Percentiles rank a stretch among this genome's conserved stretches.
Conservation (phyloP, 2,797 vertebrate species). For the Takifugu ocellatus region DNA sequence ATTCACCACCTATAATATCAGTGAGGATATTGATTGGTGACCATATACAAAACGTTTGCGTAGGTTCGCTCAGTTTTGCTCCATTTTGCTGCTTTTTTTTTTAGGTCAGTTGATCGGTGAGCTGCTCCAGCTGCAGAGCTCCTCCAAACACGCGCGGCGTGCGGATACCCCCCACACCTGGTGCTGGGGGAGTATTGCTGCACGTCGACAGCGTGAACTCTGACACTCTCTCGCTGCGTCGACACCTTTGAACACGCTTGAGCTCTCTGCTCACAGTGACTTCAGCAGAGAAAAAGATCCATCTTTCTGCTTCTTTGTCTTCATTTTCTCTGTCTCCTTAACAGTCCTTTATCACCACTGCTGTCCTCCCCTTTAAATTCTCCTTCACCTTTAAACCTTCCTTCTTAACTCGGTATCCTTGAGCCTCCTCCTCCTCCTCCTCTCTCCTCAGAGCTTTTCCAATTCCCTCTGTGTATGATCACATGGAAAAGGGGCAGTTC, state of each 20-base stretch:
- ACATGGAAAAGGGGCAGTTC: constrained; percentile 51
- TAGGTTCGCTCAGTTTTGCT: neutral
- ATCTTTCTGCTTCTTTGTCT: constrained; percentile 37
- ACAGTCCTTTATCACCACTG: constrained; percentile 9
- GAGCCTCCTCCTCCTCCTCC: constrained; percentile 18
- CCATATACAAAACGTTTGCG: neutral
- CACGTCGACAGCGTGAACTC: constrained; percentile 45
- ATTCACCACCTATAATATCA: constrained; percentile 38
- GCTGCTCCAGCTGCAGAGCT: constrained; percentile 25
- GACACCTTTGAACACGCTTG: constrained; percentile 48
- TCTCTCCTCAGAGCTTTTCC: constrained; percentile 20
- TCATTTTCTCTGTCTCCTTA: constrained; percentile 37
- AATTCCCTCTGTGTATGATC: constrained; percentile 36
- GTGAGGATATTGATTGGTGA: constrained; percentile 18
- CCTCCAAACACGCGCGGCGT: constrained; percentile 19
- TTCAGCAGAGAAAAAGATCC: constrained; percentile 31
- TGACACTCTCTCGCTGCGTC: constrained; percentile 44
- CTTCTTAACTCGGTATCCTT: constrained; percentile 4
- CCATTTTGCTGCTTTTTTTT: neutral
- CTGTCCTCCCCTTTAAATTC: constrained; percentile 18
- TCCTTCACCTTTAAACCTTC: constrained; percentile 6
- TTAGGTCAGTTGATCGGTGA: constrained; percentile 20
- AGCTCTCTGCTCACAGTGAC: constrained; percentile 47
- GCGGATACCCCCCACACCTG: constrained; percentile 34
- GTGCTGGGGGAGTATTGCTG: constrained; percentile 44